These are phyloP conservation scores for Luffia ferchaultella DNA, from an alignment of 2,888 invertebrate genomes.

Conservation along the genomic window DNA sequence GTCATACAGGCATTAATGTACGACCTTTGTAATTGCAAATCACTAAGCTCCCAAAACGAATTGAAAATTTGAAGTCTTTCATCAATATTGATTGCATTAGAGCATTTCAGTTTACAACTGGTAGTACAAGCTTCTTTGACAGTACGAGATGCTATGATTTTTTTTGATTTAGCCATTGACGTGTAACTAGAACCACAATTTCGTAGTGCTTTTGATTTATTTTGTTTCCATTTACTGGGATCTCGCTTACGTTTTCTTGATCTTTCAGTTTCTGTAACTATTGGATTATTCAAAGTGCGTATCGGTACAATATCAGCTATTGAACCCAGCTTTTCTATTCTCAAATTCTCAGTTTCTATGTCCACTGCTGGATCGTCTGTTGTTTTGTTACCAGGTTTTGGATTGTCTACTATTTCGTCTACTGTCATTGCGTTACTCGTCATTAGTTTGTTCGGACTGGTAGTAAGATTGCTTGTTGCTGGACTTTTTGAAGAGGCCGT, in stretches of 20 bases:
- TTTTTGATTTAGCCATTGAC: neutral
- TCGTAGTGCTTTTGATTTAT: neutral
- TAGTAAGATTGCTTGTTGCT: no score
- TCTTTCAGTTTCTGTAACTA: neutral
- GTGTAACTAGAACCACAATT: neutral
- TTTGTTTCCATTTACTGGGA: neutral
- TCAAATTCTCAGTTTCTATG: neutral
- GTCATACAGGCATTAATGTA: neutral
- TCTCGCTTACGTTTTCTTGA: neutral
- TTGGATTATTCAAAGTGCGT: neutral
- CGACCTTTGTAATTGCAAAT: neutral
- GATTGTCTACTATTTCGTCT: neutral
- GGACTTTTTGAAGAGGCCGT: neutral
- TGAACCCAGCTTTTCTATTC: neutral
- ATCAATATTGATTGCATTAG: neutral
- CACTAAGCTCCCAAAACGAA: neutral
- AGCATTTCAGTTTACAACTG: neutral
- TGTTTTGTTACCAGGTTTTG: neutral
- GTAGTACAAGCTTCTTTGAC: neutral
- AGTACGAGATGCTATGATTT: neutral
- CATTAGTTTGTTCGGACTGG: no score
- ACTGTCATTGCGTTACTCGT: neutral
- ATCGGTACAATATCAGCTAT: no score
- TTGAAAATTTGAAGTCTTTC: neutral
- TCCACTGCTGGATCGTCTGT: neutral